These are phyloP conservation scores for Branchinecta sandiegonensis DNA, from an alignment of 2,888 invertebrate species.

Conservation along the genomic window DNA sequence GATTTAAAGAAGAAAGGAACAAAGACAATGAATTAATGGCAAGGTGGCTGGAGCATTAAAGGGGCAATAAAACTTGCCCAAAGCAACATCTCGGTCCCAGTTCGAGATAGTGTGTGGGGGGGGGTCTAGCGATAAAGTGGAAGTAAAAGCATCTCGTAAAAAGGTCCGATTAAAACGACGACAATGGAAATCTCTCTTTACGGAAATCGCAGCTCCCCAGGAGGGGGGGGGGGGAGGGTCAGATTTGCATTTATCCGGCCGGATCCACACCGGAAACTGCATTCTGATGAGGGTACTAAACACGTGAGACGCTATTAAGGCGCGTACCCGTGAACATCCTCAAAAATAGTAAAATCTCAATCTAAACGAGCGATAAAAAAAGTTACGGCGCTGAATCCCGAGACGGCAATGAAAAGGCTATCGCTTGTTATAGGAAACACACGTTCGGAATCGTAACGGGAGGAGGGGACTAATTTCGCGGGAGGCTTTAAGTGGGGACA, in stretches of 20 bases:
- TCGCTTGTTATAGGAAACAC: not conserved
- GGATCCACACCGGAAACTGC: not conserved
- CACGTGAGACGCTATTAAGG: not conserved
- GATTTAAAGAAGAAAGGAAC: constrained; percentile 14
- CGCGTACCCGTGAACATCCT: not conserved
- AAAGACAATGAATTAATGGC: constrained; percentile 13
- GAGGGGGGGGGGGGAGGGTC: too few species aligned
- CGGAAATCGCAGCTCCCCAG: not conserved
- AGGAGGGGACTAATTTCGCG: too few species aligned
- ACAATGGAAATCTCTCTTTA: not conserved
- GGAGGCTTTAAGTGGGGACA: too few species aligned
- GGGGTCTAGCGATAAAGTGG: not conserved
- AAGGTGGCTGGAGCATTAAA: constrained; percentile 3
- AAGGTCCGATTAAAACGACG: constrained; percentile 6
- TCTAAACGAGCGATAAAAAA: not conserved
- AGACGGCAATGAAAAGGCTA: not conserved
- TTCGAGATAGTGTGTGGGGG: not conserved
- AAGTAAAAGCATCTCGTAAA: not conserved
- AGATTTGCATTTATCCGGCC: too few species aligned
- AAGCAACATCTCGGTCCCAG: not conserved
- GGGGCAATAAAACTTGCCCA: not conserved
- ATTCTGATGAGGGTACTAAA: constrained; percentile 5
- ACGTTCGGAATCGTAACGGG: too few species aligned
- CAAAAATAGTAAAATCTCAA: constrained; percentile 7
- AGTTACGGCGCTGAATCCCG: not conserved